Evolutionary conservation across 2,888 invertebrate species (phyloP).

Genomic region (Lymantria dispar): DNA sequence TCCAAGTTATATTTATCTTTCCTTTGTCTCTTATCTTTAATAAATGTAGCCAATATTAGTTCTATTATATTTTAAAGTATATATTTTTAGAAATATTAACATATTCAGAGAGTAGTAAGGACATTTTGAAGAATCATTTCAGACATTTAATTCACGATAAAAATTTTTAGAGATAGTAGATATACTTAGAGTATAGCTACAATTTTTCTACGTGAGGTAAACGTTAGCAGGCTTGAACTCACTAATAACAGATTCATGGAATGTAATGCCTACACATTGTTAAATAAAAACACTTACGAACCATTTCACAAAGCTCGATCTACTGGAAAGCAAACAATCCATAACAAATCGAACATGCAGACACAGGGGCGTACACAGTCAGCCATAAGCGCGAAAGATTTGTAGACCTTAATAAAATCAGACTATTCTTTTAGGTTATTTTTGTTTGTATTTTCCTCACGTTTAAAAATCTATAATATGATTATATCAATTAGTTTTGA

Average conservation of each 20-base stretch:
- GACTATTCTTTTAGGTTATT: too few relatives aligned
- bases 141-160: slow-evolving; percentile 8
- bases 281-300: slow-evolving; percentile 30
- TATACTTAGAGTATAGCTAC: not conserved
- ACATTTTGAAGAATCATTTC: slow-evolving; percentile 15
- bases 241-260: slow-evolving; percentile 19
- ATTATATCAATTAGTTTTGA: too few relatives aligned
- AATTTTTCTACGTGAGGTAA: slow-evolving; percentile 5
- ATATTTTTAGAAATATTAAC: not conserved
- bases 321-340: slow-evolving; percentile 57
- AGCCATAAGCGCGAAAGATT: slow-evolving; percentile 10
- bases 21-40: not conserved
- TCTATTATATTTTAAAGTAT: not conserved
- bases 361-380: slow-evolving; percentile 35
- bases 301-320: slow-evolving; percentile 44
- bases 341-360: slow-evolving; percentile 51
- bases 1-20: slow-evolving; percentile 3
- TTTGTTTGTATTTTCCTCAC: too few relatives aligned
- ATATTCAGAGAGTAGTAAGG: slow-evolving; percentile 1
- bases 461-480: too few relatives aligned
- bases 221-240: slow-evolving; percentile 19
- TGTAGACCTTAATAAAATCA: too few relatives aligned
- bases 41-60: not conserved
- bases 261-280: slow-evolving; percentile 22
- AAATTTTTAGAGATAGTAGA: slow-evolving; percentile 10